These are phyloP conservation scores for Uria lomvia DNA, from an alignment of 2,113 vertebrate species.

Conservation along the genomic window DNA sequence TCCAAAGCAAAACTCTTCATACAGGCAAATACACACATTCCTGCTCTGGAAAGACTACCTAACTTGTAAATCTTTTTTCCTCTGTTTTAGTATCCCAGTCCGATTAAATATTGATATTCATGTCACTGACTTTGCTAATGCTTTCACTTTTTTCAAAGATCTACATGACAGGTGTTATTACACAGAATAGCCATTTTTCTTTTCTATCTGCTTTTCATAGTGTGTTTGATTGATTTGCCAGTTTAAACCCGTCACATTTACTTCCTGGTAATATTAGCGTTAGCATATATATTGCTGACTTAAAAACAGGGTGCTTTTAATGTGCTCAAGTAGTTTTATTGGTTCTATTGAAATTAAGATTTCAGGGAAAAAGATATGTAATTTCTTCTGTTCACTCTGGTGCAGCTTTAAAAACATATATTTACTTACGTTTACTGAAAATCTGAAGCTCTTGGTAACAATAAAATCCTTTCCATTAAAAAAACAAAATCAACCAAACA, in stretches of 20 bases:
- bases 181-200: slow-evolving; percentile 3
- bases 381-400: background rate
- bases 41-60: background rate
- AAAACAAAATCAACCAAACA: background rate
- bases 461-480: background rate
- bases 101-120: slow-evolving; percentile 7
- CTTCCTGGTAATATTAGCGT: background rate
- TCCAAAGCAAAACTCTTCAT: slow-evolving; percentile 5
- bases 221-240: slow-evolving; percentile 22
- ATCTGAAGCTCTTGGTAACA: background rate
- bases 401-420: background rate
- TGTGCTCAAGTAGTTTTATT: background rate
- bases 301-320: background rate
- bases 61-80: background rate
- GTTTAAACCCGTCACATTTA: background rate
- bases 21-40: background rate
- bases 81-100: background rate
- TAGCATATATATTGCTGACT: background rate
- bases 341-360: background rate
- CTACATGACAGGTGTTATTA: slow-evolving; percentile 32
- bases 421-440: background rate
- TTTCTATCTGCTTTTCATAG: background rate
- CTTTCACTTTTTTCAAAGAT: background rate
- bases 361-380: background rate
- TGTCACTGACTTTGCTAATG: background rate